These are phyloP conservation scores for Saguinus midas DNA, from an alignment of 2,113 vertebrate species.

Conservation along the genomic window DNA sequence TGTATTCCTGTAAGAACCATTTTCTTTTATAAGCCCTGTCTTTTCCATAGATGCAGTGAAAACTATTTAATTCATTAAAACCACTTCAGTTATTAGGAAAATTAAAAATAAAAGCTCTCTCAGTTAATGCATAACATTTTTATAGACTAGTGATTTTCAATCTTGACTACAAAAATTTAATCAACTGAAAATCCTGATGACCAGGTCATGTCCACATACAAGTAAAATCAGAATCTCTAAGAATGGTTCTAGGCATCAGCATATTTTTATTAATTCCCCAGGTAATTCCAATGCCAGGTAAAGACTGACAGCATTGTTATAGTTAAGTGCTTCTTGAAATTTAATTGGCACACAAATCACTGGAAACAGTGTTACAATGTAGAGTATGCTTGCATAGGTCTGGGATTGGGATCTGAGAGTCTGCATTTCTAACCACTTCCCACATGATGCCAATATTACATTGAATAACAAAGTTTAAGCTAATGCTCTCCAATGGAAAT, in stretches of 20 bases:
- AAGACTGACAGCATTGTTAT: neutral
- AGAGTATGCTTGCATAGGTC: neutral
- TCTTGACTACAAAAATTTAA: neutral
- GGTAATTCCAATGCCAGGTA: neutral
- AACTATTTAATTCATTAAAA: neutral
- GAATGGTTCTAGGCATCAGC: neutral
- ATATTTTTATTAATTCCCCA: neutral
- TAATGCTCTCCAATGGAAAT: neutral
- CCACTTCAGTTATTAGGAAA: neutral
- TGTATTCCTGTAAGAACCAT: neutral
- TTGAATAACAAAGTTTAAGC: neutral
- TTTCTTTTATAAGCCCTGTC: neutral
- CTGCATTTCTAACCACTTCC: neutral
- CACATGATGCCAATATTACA: neutral
- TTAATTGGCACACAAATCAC: neutral
- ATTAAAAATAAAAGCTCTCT: neutral
- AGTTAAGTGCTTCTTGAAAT: conserved; percentile 41
- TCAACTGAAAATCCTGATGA: neutral
- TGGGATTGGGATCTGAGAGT: neutral
- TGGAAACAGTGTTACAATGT: neutral
- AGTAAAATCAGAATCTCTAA: conserved; percentile 14
- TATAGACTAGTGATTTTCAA: neutral
- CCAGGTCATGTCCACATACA: neutral
- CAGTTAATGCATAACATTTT: neutral
- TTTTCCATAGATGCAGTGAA: conserved; percentile 19